These are phyloP conservation scores for Platysternon megacephalum DNA, from an alignment of 2,113 vertebrate species.

Conservation along the genomic window DNA sequence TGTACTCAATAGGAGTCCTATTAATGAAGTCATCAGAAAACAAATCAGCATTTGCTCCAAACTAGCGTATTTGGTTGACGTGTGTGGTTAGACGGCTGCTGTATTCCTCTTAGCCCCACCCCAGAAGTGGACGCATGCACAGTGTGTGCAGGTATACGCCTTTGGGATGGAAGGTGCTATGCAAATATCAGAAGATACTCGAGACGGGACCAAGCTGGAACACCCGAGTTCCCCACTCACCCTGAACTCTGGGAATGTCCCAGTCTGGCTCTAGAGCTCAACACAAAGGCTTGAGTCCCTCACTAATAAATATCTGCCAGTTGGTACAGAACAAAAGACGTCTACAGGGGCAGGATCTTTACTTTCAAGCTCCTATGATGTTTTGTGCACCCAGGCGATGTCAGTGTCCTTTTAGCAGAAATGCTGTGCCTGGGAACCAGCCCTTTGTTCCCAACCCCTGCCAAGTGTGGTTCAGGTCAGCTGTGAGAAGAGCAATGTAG, in stretches of 20 bases:
- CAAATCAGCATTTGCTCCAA: neutral
- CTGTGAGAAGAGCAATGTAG: fast-evolving
- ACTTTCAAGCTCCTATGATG: neutral
- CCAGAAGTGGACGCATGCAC: neutral
- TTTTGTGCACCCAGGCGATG: neutral
- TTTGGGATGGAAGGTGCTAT: neutral
- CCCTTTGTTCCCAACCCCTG: neutral
- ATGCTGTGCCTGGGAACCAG: neutral
- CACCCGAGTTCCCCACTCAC: too few species aligned
- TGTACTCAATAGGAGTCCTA: neutral
- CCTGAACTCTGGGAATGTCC: neutral
- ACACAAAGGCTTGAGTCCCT: neutral
- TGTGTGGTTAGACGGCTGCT: neutral
- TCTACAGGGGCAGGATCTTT: neutral
- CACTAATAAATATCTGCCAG: neutral
- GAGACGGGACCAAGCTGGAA: fast-evolving
- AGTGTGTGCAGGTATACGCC: neutral
- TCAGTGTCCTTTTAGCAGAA: neutral
- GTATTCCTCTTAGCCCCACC: neutral
- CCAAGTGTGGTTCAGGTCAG: neutral
- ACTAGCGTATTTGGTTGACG: neutral
- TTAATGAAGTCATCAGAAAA: neutral
- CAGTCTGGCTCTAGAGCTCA: neutral
- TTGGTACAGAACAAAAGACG: neutral
- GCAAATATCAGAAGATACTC: fast-evolving